Percentiles rank a stretch among this genome's conserved stretches.
phyloP scores from a whole-genome alignment of 2,113 vertebrate genomes.

The Coreoperca whiteheadi region DNA sequence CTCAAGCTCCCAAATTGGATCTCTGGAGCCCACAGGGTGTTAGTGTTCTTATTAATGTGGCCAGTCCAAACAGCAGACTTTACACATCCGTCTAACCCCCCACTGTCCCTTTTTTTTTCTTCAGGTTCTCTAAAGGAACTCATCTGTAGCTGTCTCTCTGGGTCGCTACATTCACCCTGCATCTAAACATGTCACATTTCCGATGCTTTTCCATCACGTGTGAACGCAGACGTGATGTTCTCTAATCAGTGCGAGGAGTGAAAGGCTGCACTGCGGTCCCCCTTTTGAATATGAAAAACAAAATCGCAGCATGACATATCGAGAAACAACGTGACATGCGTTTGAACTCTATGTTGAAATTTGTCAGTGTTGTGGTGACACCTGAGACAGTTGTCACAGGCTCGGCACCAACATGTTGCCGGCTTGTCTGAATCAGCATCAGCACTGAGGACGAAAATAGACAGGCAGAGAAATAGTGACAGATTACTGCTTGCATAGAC shows the following conservation, averaged over 20 bases:
- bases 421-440: neutral
- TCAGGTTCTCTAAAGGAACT: constrained; percentile 3
- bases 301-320: neutral
- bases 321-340: neutral
- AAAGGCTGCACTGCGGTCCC: neutral
- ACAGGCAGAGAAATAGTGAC: neutral
- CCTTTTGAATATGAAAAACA: neutral
- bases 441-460: neutral
- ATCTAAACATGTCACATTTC: constrained; percentile 2
- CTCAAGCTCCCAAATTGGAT: constrained; percentile 29
- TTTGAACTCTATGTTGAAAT: neutral
- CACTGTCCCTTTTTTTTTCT: neutral
- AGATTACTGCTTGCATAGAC: neutral
- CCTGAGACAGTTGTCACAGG: constrained; percentile 2
- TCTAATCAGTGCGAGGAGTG: neutral
- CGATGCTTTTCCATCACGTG: neutral
- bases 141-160: neutral
- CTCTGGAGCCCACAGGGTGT: constrained; percentile 60
- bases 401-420: neutral
- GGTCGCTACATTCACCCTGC: constrained; percentile 8
- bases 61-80: constrained; percentile 39
- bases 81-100: constrained; percentile 13
- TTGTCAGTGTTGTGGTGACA: neutral
- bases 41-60: constrained; percentile 75
- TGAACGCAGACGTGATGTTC: neutral